Conservation (phyloP, 2,113 vertebrate genomes). For the Larimichthys polyactis region DNA sequence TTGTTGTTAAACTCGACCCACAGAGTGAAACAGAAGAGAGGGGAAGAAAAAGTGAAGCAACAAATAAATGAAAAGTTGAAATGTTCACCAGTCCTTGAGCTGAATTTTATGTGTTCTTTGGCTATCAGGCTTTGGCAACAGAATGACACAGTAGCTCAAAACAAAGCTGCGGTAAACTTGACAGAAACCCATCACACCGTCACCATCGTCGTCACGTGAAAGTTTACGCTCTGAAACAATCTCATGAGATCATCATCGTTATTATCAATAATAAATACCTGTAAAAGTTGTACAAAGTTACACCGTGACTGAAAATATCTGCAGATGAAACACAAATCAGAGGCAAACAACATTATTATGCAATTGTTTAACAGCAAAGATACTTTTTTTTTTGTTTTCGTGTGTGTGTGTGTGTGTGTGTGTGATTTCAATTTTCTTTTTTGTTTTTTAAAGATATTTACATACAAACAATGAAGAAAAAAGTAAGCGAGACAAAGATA, state of each 20-base stretch:
- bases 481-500: conserved; percentile 81
- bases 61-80: conserved; percentile 55
- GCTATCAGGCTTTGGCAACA: conserved; percentile 96
- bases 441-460: conserved; percentile 78
- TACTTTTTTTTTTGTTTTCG: conserved; percentile 47
- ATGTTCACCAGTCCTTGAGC: conserved; percentile 83
- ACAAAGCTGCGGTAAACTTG: conserved; percentile 81
- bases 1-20: conserved; percentile 50
- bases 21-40: conserved; percentile 43
- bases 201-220: conserved; percentile 37
- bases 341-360: conserved; percentile 75
- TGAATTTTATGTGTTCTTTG: conserved; percentile 93
- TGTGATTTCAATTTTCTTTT: conserved; percentile 65
- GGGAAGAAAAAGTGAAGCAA: conserved; percentile 50
- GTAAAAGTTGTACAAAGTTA: conserved; percentile 84
- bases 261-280: conserved; percentile 73
- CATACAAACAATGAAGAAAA: conserved; percentile 83
- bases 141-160: conserved; percentile 86
- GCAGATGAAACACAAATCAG: conserved; percentile 74
- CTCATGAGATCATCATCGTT: conserved; percentile 62
- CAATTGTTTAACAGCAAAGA: conserved; percentile 73
- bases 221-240: conserved; percentile 63
- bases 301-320: conserved; percentile 76
- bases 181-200: conserved; percentile 51
- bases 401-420: conserved; percentile 11